Conservation (phyloP, 1,140 invertebrate species). For the Caenorhabditis remanei region DNA sequence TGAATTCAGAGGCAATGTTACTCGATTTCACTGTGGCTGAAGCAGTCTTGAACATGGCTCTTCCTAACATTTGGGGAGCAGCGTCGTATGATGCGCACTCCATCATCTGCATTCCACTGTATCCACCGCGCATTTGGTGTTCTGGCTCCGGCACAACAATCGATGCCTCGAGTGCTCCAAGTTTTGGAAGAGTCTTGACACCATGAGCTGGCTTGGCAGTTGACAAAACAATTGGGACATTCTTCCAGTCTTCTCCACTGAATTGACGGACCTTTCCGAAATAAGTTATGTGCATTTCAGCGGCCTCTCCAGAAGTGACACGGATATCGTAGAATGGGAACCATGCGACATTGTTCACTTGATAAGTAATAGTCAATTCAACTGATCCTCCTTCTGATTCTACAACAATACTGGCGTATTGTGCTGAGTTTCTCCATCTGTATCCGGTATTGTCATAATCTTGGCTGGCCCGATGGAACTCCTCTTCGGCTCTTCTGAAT, state of each 20-base stretch:
- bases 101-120: neutral
- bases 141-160: constrained; percentile 32
- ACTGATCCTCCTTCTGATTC: constrained; percentile 11
- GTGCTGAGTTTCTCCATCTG: constrained; percentile 35
- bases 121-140: neutral
- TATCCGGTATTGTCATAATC: constrained; percentile 44
- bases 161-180: constrained; percentile 10
- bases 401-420: constrained; percentile 18
- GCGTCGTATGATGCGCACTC: neutral
- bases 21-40: neutral
- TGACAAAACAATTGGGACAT: constrained; percentile 22
- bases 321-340: constrained; percentile 42
- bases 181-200: constrained; percentile 5
- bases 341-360: constrained; percentile 34
- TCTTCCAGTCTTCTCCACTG: constrained; percentile 51
- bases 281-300: constrained; percentile 38
- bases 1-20: constrained; percentile 12
- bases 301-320: neutral
- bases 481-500: constrained; percentile 24
- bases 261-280: constrained; percentile 44
- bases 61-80: constrained; percentile 3
- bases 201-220: constrained; percentile 13
- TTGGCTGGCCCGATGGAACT: constrained; percentile 13
- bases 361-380: constrained; percentile 16
- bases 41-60: neutral